These are phyloP conservation scores for Paracyclopina nana DNA, from an alignment of 1,140 invertebrate species.

Conservation along the genomic window DNA sequence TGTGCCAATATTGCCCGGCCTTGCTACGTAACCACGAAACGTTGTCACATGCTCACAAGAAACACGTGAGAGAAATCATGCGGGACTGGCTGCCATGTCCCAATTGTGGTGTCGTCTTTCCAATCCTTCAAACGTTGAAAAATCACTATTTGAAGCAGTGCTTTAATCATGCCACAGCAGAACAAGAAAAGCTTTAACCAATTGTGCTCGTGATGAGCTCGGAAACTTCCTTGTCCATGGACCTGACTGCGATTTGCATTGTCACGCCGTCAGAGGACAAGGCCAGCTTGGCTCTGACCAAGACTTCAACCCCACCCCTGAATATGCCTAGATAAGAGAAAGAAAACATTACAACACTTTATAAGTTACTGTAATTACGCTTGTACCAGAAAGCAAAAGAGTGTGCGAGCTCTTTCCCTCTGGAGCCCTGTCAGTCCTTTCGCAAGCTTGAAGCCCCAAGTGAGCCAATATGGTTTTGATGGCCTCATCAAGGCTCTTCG, in stretches of 20 bases:
- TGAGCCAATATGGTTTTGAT: slow-evolving; percentile 67
- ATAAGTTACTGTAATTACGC: too few relatives aligned
- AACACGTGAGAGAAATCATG: too few relatives aligned
- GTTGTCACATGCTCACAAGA: too few relatives aligned
- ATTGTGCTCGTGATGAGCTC: slow-evolving; percentile 68
- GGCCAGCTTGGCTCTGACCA: slow-evolving; percentile 63
- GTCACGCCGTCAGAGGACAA: slow-evolving; percentile 47
- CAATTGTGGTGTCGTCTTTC: too few relatives aligned
- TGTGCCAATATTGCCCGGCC: too few relatives aligned
- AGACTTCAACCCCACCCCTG: slow-evolving; percentile 65
- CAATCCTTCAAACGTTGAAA: too few relatives aligned
- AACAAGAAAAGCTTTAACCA: slow-evolving; percentile 35
- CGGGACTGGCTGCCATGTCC: too few relatives aligned
- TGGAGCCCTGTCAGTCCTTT: slow-evolving; percentile 61
- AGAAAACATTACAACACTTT: too few relatives aligned
- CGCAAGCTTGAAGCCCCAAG: slow-evolving; percentile 65
- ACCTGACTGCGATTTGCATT: slow-evolving; percentile 45
- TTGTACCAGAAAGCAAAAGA: slow-evolving; percentile 51
- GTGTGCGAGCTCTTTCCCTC: slow-evolving; percentile 64
- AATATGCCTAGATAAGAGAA: too few relatives aligned
- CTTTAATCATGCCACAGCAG: too few relatives aligned
- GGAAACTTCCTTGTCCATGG: slow-evolving; percentile 37
- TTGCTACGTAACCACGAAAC: too few relatives aligned
- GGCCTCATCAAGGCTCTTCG: slow-evolving; percentile 60
- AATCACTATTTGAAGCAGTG: too few relatives aligned